Percentiles rank a stretch among this genome's conserved stretches.
phyloP scores from a whole-genome alignment of 2,888 invertebrate genomes.

The Hemaris fuciformis region DNA sequence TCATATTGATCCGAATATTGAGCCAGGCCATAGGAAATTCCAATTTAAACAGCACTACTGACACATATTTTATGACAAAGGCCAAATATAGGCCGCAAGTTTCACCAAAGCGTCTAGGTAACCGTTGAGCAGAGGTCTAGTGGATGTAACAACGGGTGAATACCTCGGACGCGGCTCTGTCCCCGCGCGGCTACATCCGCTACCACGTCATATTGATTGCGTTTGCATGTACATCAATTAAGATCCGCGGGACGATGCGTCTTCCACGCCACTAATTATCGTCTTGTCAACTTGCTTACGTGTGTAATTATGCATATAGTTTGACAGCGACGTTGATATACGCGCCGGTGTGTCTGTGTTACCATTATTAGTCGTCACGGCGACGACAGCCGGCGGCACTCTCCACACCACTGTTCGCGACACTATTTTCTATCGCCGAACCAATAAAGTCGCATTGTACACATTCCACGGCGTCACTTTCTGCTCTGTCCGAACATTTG shows the following conservation, averaged over 20 bases:
- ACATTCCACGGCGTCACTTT: neutral
- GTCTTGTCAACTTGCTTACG: constrained; percentile 58
- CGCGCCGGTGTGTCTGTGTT: constrained; percentile 29
- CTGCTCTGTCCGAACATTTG: neutral
- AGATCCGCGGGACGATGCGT: constrained; percentile 72
- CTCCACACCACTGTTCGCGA: neutral
- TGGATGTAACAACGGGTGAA: constrained; percentile 18
- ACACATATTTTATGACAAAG: too few species aligned
- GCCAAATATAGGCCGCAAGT: too few species aligned
- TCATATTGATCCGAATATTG: too few species aligned
- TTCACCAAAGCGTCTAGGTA: too few species aligned
- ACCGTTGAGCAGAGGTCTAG: neutral
- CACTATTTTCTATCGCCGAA: neutral
- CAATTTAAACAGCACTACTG: neutral
- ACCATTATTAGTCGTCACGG: constrained; percentile 7
- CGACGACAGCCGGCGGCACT: constrained; percentile 1
- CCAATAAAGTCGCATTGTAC: neutral
- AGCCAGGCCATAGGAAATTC: too few species aligned
- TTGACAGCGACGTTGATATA: constrained; percentile 59
- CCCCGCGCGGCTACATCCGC: constrained; percentile 61
- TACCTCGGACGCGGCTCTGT: constrained; percentile 26
- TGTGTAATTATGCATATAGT: constrained; percentile 61
- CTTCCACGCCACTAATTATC: constrained; percentile 75
- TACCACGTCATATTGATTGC: constrained; percentile 74
- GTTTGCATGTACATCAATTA: constrained; percentile 80